Evolutionary conservation across 2,113 vertebrate genomes (phyloP).

Genomic region (Taxidea taxus): DNA sequence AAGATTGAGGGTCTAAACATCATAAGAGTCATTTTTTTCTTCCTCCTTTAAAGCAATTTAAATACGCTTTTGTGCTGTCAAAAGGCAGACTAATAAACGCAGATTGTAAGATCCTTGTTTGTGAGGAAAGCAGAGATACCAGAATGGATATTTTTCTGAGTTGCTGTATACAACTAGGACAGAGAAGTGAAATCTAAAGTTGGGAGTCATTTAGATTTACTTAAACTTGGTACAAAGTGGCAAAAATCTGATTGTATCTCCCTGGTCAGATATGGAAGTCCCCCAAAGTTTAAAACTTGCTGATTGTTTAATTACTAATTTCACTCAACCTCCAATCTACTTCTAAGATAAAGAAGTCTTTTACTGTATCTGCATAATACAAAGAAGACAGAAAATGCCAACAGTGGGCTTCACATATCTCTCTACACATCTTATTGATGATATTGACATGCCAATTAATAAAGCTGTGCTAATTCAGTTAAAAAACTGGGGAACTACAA

Average conservation of each 20-base stretch:
- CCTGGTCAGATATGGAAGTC: neutral
- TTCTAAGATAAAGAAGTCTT: neutral
- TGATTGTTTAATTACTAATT: slow-evolving; percentile 4
- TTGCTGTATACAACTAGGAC: neutral
- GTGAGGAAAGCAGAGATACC: neutral
- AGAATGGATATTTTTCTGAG: neutral
- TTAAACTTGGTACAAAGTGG: neutral
- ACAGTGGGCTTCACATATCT: neutral
- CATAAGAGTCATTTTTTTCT: neutral
- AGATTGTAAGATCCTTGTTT: neutral
- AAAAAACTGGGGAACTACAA: neutral
- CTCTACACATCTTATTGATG: neutral
- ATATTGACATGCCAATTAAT: neutral
- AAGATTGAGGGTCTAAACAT: neutral
- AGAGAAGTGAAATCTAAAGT: neutral
- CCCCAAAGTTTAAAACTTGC: neutral
- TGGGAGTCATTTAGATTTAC: neutral
- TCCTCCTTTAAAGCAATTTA: slow-evolving; percentile 30
- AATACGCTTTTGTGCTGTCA: neutral
- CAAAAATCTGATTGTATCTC: neutral
- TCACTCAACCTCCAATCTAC: neutral
- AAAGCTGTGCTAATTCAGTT: neutral
- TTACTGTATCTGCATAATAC: neutral
- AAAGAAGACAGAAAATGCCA: slow-evolving; percentile 1
- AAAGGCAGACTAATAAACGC: neutral